phyloP scores from a whole-genome alignment of 2,797 vertebrate species.

The Falco novaeseelandiae region DNA sequence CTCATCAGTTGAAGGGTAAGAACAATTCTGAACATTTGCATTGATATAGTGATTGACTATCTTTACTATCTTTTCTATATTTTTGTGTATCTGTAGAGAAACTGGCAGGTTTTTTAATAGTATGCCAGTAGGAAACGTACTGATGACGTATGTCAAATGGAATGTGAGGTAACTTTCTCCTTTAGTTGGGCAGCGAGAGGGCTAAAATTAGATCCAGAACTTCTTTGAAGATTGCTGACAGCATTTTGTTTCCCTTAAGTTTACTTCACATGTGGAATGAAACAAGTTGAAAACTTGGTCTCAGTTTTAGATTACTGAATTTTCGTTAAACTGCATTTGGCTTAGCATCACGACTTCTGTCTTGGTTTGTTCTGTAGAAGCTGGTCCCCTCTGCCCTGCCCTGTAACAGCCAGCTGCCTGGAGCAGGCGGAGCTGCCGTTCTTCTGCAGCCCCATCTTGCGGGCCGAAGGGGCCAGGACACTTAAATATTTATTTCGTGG shows the following conservation, averaged over 20 bases:
- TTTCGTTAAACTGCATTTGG: background rate
- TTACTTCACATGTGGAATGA: background rate
- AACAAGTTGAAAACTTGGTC: background rate
- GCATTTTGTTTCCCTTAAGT: background rate
- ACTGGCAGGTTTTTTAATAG: background rate
- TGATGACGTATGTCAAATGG: background rate
- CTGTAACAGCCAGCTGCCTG: background rate
- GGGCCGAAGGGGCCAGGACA: background rate
- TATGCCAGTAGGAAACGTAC: background rate
- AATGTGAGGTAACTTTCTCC: background rate
- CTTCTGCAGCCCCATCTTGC: constrained; percentile 35
- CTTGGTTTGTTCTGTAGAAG: background rate
- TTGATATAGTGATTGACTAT: background rate
- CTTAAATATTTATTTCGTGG: background rate
- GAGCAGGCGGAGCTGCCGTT: background rate
- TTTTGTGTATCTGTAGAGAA: background rate
- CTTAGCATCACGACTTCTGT: background rate
- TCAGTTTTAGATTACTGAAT: background rate
- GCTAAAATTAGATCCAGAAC: background rate
- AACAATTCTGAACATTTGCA: background rate
- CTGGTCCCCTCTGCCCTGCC: accelerated
- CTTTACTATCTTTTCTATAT: background rate
- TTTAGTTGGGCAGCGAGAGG: background rate
- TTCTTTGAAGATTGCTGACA: background rate
- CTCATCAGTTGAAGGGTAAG: constrained; percentile 65